phyloP scores from a whole-genome alignment of 2,113 vertebrate genomes.

The Lutjanus erythropterus region DNA sequence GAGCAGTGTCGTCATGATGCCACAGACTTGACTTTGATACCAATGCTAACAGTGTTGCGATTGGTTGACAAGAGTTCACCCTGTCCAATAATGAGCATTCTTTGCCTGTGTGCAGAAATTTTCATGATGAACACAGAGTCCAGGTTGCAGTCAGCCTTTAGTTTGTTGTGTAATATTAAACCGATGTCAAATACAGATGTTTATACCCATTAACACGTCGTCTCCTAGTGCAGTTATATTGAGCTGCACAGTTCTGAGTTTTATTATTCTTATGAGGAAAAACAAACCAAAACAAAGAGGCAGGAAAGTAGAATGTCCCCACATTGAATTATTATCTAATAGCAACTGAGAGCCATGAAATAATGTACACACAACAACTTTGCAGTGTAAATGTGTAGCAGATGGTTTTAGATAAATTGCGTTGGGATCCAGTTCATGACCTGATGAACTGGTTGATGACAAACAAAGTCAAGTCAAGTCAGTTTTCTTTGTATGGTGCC shows the following conservation, averaged over 20 bases:
- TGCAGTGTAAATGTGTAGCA: background rate
- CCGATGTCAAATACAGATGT: slow-evolving; percentile 3
- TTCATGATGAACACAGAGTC: background rate
- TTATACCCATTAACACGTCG: background rate
- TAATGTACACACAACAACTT: too few species aligned
- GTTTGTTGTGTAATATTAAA: background rate
- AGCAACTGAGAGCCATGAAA: background rate
- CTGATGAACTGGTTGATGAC: background rate
- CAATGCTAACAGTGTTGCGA: slow-evolving; percentile 8
- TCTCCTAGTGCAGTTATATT: slow-evolving; percentile 1
- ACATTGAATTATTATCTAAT: too few species aligned
- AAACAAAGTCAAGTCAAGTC: too few species aligned
- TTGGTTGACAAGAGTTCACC: background rate
- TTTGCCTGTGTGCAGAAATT: background rate
- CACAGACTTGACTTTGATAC: slow-evolving; percentile 32
- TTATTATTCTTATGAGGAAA: background rate
- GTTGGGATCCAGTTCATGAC: background rate
- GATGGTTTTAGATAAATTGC: background rate
- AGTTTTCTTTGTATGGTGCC: too few species aligned
- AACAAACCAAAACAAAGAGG: background rate
- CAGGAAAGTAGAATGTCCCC: background rate
- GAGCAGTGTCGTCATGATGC: slow-evolving; percentile 7
- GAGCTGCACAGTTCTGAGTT: background rate
- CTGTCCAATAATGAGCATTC: background rate
- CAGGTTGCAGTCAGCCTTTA: background rate